A percentile compares a stretch with the other conserved stretches of the same genome.
Evolutionary conservation across 2,113 vertebrate species (phyloP).

Genomic region (Cryptomyrus ogoouensis): DNA sequence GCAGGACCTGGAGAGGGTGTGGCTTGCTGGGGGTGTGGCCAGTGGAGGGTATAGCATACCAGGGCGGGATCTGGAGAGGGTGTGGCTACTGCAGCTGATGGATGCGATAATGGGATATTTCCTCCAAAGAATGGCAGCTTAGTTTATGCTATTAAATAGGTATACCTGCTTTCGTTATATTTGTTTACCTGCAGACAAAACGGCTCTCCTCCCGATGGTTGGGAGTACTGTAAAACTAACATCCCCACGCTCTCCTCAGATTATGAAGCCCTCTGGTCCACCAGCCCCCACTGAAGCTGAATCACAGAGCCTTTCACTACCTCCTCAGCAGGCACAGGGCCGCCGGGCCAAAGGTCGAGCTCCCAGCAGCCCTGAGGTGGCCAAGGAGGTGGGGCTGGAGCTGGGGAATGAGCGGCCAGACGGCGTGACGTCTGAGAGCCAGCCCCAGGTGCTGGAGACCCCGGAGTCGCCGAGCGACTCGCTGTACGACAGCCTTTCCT

Average conservation of each 20-base stretch:
- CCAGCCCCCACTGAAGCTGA: conserved; percentile 49
- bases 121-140: neutral
- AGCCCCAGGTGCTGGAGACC: conserved; percentile 73
- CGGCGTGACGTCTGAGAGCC: conserved; percentile 66
- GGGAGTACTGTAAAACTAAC: neutral
- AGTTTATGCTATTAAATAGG: neutral
- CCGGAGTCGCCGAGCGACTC: conserved; percentile 89
- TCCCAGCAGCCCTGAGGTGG: conserved; percentile 77
- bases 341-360: conserved; percentile 63
- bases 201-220: neutral
- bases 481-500: conserved; percentile 86
- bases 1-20: neutral
- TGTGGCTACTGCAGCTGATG: neutral
- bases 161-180: neutral
- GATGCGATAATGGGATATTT: neutral
- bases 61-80: neutral
- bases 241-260: conserved; percentile 30
- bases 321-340: conserved; percentile 47
- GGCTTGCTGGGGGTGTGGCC: too few species aligned
- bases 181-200: neutral
- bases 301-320: conserved; percentile 56
- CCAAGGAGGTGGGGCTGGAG: conserved; percentile 70
- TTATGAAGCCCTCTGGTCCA: conserved; percentile 45
- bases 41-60: neutral
- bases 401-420: conserved; percentile 66